Base-by-base conservation (phyloP, 1,140 invertebrate genomes). In the Apis cerana region DNA sequence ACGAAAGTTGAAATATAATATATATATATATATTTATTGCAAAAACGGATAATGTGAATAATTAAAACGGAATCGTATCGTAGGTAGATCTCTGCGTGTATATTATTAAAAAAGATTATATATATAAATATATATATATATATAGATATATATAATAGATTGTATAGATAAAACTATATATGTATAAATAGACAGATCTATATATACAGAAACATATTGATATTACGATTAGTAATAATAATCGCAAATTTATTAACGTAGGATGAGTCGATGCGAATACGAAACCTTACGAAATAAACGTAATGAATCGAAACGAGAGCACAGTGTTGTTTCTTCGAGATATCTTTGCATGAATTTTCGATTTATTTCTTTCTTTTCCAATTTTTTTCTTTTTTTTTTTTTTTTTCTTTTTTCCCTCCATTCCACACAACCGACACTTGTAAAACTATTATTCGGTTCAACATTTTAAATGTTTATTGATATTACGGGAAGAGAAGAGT, bases 61-160 rank as follows among this genome's bases (percentile, higher is more conserved):
- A 82, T 78, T 83, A 83, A 21, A 71, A 81, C 65, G 81, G 21
- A 69, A 78, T 75, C 64, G 79, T 80, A 78, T 83, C 68, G 86
- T 90, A 90, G 86, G 87, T 89, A 88, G 90, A 92, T 91, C 88
- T 91, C 91, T 90, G 91, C 88, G 89, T 92, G 91, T 92, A 92
- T 92, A 89, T 91, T 91, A 89, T 82, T 80, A 83, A 82, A 82
- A 88, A 83, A 79, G 2, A 33, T 89, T 85, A 87, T 85, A 90
- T 88, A 85, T 74, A 74, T 76, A 84, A 89, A 89, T 80, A 92
- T 88, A 91, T 77, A 58, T 19, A 21, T 58, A 58, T 58, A 58
- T 58, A 21, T 64, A 61, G 13, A 23, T 61, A 61, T 3, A 61
- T 23, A 62, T 15, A 23, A 91, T 88, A 89, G 89, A 90, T 85